Evolutionary conservation across 2,113 vertebrate genomes (phyloP).

Genomic region (Semicossyphus pulcher): DNA sequence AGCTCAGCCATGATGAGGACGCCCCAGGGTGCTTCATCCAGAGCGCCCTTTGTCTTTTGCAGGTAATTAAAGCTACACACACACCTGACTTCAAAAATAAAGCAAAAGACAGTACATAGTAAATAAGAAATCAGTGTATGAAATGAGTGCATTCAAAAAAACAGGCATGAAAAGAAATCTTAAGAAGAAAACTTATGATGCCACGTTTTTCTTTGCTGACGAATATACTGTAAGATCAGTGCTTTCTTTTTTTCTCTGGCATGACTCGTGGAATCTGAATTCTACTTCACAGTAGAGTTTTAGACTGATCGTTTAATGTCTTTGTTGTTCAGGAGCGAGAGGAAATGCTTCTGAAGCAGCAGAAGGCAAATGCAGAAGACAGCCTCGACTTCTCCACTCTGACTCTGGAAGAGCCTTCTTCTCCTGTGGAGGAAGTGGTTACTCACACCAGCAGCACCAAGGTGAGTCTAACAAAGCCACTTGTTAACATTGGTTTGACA

Average conservation of each 20-base stretch:
- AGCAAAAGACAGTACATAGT: background rate
- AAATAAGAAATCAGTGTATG: background rate
- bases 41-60: constrained; percentile 92
- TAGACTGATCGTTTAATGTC: background rate
- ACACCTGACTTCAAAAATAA: background rate
- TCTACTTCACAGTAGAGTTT: background rate
- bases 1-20: constrained; percentile 89
- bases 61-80: constrained; percentile 80
- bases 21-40: constrained; percentile 93
- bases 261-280: background rate
- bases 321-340: constrained; percentile 86
- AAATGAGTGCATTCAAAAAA: background rate
- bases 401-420: constrained; percentile 81
- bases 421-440: constrained; percentile 77
- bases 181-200: background rate
- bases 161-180: background rate
- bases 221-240: too few species aligned
- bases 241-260: too few species aligned
- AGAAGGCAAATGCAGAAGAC: constrained; percentile 53
- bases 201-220: background rate
- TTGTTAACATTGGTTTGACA: background rate
- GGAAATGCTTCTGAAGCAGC: constrained; percentile 77
- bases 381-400: constrained; percentile 82
- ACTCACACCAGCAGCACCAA: constrained; percentile 66
- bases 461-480: constrained; percentile 46